Percentiles rank a stretch among this genome's conserved stretches.
phyloP scores from a whole-genome alignment of 2,797 vertebrate species.

The Hirundo rustica region DNA sequence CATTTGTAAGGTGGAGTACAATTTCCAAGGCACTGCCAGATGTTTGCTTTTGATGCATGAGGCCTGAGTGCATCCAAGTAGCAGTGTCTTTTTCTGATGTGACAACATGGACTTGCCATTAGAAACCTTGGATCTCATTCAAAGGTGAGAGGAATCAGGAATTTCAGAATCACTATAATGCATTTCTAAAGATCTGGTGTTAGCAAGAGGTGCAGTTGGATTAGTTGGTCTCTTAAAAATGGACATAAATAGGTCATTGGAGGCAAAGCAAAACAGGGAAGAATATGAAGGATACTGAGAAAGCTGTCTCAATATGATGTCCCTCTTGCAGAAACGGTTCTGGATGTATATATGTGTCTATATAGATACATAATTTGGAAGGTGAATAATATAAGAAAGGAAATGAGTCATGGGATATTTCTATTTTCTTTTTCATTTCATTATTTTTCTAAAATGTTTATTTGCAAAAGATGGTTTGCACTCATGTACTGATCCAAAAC shows the following conservation, averaged over 20 bases:
- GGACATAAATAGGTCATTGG: neutral
- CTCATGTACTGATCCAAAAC: neutral
- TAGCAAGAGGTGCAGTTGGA: neutral
- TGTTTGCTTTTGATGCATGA: neutral
- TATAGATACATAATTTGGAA: neutral
- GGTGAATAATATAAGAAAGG: neutral
- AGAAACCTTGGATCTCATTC: neutral
- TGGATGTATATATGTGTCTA: rapidly evolving
- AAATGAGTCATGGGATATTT: neutral
- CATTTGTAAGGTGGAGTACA: neutral
- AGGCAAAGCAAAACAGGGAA: neutral
- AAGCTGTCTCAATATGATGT: neutral
- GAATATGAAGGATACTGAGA: neutral
- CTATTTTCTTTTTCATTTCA: neutral
- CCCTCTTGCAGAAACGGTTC: neutral
- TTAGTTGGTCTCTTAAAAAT: neutral
- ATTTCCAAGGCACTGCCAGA: neutral
- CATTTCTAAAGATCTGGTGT: neutral
- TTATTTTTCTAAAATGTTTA: neutral
- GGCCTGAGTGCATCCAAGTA: neutral
- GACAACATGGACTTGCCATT: neutral
- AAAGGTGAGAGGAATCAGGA: neutral
- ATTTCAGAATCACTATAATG: neutral
- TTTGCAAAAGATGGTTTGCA: neutral
- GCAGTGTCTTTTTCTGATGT: neutral